Percentiles rank a stretch among this genome's conserved stretches.
These are phyloP conservation scores for Tadarida brasiliensis DNA, from an alignment of 2,797 vertebrate genomes.

Conservation along the genomic window DNA sequence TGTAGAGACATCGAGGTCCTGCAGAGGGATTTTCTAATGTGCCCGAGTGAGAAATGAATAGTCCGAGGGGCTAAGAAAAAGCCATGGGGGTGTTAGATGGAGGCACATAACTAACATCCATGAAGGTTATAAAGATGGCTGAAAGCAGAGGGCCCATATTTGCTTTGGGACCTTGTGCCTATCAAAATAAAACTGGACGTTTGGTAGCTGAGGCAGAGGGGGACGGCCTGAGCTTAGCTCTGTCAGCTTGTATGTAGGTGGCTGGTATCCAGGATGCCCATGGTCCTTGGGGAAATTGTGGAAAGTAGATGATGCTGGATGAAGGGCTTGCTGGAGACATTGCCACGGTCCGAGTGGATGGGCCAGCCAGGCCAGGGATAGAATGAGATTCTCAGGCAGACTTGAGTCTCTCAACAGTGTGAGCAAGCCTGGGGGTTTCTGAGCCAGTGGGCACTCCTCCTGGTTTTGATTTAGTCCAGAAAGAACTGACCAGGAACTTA, in stretches of 20 bases:
- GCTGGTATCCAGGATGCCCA: neutral
- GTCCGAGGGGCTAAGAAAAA: neutral
- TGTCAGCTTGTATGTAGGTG: too few relatives aligned
- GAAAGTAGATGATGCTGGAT: neutral
- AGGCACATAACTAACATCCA: fast-evolving
- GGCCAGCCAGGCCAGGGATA: neutral
- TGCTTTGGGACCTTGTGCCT: neutral
- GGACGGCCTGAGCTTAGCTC: neutral
- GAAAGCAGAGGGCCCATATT: neutral
- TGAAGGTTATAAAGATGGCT: too few relatives aligned
- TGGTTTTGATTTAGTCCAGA: neutral
- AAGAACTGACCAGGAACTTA: neutral
- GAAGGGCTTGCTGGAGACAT: neutral
- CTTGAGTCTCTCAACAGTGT: neutral
- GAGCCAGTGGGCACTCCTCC: neutral
- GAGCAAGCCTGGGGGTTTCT: neutral
- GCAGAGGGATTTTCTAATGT: neutral
- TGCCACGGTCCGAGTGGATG: fast-evolving
- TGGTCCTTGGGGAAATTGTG: neutral
- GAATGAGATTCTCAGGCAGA: neutral
- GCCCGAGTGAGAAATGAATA: neutral
- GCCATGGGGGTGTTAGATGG: fast-evolving
- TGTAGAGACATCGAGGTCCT: fast-evolving
- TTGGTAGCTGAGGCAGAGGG: neutral
- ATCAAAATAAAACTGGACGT: neutral